Conservation (phyloP, 1,140 invertebrate genomes). For the Sipha flava region DNA sequence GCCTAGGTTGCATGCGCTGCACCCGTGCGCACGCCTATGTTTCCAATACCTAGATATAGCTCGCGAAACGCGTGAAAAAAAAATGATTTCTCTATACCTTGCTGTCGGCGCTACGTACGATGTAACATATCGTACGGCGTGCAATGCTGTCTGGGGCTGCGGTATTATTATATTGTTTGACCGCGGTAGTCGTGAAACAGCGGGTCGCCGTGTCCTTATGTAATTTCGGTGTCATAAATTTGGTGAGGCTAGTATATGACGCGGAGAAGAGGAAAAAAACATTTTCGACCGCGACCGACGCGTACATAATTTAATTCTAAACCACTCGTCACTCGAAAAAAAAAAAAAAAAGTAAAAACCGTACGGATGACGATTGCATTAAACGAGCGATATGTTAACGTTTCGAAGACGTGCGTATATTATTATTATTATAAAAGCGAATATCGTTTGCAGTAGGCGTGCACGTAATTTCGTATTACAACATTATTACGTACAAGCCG, state of each 20-base stretch:
- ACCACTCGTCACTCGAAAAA: neutral
- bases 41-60: too few relatives aligned
- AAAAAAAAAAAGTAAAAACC: neutral
- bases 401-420: neutral
- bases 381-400: neutral
- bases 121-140: neutral
- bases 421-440: too few relatives aligned
- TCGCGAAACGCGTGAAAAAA: too few relatives aligned
- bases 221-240: neutral
- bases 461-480: too few relatives aligned
- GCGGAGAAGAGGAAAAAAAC: neutral
- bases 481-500: neutral
- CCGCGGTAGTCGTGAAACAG: conserved; percentile 12
- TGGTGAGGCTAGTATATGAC: neutral
- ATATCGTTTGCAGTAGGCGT: neutral
- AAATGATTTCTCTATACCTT: too few relatives aligned
- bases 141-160: too few relatives aligned
- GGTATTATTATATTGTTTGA: neutral
- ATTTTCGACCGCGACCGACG: neutral
- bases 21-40: too few relatives aligned
- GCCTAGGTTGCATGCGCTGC: too few relatives aligned
- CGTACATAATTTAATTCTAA: neutral
- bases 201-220: neutral
- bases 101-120: neutral
- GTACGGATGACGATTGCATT: neutral